Base-by-base conservation (phyloP, 2,888 invertebrate genomes). In the Troglohyphantes excavatus region DNA sequence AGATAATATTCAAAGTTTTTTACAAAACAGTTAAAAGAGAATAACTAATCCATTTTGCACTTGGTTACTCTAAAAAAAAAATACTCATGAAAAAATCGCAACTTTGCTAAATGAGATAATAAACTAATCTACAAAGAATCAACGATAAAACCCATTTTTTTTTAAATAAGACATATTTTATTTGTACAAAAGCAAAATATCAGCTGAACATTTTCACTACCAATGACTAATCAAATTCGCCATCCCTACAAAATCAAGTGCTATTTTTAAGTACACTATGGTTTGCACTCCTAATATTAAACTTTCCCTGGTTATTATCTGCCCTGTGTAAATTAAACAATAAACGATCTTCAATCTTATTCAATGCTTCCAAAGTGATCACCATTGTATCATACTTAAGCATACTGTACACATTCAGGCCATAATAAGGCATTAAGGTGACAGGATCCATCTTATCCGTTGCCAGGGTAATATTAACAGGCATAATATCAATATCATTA, bases 351-450 rank as follows among this genome's bases (percentile, higher is more conserved):
- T 92, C 92, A 61, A 92, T 95, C 93, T 95, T 95, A 92, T 98
- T 96, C 0, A 97, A 95, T 0, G 99, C 98, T 67, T 95, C 95
- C 91, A 96, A 94, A 0, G 98, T 98, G 2, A 99, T 93, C 5
- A 99, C 96, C 11, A 99, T 94, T 0, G 98, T 99, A 91, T 97
- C 96, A 94, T 99, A 97, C 94, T 99, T 99, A 91, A 99, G 93
- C 97, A 99, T 98, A 46, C 98, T 98, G 94, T 96, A 97, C 0
- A 98, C 98, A 94, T 99, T 99, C 19, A 99, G 94, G 39, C 95
- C 97, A 94, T 98, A 99, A 0, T 96, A 96, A 11, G 99, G 99
- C 97, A 99, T 98, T 27, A 99, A 94, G 94, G 97, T 99, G 53
- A 98, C 95, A 93, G 97, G 96, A 53, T 95, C 95, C n/a, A 98